These are phyloP conservation scores for Choloepus hoffmanni DNA, from an alignment of 2,113 vertebrate species.

Conservation along the genomic window DNA sequence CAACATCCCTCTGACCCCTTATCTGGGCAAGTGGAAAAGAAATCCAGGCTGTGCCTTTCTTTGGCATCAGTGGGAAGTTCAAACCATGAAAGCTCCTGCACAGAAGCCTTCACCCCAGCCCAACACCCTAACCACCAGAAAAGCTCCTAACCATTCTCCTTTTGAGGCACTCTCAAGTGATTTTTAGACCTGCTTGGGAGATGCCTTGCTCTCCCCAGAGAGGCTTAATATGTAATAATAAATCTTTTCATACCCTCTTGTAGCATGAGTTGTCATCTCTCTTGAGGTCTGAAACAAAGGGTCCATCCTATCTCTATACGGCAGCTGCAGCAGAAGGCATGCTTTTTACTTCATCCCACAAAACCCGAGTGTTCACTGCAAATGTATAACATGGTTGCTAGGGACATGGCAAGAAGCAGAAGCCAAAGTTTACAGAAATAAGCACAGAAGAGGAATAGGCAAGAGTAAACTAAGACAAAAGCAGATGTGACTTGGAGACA, in stretches of 20 bases:
- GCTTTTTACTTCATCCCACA: background rate
- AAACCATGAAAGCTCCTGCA: rapidly evolving
- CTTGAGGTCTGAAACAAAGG: background rate
- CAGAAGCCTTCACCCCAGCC: too few species aligned
- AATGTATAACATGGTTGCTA: background rate
- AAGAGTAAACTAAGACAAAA: background rate
- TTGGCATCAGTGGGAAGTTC: background rate
- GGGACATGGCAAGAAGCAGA: background rate
- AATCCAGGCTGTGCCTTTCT: background rate
- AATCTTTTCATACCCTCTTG: background rate
- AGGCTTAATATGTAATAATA: background rate
- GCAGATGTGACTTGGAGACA: background rate
- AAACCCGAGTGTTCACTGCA: background rate
- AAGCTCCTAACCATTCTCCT: background rate
- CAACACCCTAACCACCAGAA: background rate
- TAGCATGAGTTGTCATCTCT: background rate
- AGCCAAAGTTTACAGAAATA: background rate
- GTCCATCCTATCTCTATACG: background rate
- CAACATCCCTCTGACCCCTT: background rate
- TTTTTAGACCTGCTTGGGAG: background rate
- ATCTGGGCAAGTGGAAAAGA: background rate
- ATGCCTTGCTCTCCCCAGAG: background rate
- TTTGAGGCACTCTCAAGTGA: background rate
- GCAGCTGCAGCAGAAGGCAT: background rate
- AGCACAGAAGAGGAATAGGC: background rate